These are phyloP conservation scores for Phaethon lepturus DNA, from an alignment of 2,113 vertebrate species.

Conservation along the genomic window DNA sequence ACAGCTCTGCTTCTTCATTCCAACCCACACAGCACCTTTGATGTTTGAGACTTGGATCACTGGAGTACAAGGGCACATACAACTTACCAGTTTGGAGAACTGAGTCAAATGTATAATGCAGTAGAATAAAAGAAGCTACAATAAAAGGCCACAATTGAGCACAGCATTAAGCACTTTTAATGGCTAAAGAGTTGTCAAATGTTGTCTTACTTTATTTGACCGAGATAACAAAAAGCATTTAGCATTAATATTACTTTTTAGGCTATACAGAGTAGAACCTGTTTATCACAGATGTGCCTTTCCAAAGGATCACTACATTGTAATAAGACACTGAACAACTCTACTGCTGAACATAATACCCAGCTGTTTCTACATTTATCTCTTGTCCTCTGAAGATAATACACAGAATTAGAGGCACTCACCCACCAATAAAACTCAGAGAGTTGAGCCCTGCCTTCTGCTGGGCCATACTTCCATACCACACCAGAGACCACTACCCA, in stretches of 20 bases:
- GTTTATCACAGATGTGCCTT: neutral
- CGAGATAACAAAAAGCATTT: neutral
- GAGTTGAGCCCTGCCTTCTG: neutral
- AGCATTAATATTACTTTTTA: neutral
- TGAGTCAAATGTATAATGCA: neutral
- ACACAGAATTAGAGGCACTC: neutral
- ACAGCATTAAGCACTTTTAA: neutral
- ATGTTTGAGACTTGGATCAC: rapidly evolving
- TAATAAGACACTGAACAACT: neutral
- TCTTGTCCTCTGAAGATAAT: neutral
- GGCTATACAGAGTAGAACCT: neutral
- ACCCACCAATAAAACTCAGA: neutral
- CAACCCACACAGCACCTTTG: neutral
- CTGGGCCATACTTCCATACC: neutral
- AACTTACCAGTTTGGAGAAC: neutral
- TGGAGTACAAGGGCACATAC: neutral
- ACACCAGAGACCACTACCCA: neutral
- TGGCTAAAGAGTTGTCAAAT: neutral
- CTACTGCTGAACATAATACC: neutral
- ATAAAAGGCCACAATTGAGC: neutral
- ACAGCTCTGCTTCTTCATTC: neutral
- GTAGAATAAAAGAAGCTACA: neutral
- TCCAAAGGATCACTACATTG: neutral
- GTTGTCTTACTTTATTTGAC: neutral
- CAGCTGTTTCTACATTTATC: neutral